Evolutionary conservation across 2,888 invertebrate genomes (phyloP).

Genomic region (Lepetodrilus schrolli): DNA sequence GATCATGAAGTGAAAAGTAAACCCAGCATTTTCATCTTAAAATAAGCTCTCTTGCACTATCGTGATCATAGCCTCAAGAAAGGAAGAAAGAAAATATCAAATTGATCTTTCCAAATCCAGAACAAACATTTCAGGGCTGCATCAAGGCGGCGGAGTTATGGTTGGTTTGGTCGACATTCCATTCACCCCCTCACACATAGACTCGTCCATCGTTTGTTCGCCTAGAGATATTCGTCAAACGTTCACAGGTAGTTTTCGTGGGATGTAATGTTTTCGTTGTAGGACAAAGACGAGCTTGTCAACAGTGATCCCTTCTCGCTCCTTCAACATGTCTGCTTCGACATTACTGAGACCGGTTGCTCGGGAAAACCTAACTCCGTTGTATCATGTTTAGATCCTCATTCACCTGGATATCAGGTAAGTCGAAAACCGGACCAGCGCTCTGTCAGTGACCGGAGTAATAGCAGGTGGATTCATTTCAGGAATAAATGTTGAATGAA

Average conservation of each 20-base stretch:
- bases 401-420: constrained; percentile 1
- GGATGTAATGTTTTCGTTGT: not conserved
- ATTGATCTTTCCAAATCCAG: not conserved
- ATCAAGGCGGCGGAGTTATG: not conserved
- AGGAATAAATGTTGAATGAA: not conserved
- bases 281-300: constrained; percentile 11
- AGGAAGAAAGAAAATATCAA: not conserved
- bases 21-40: no score
- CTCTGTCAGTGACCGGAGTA: not conserved
- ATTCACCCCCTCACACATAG: not conserved
- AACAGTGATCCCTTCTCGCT: not conserved
- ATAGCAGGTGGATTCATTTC: not conserved
- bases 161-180: constrained; percentile 6
- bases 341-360: not conserved
- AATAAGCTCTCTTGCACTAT: no score
- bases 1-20: no score
- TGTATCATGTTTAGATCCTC: not conserved
- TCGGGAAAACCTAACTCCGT: not conserved
- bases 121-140: not conserved
- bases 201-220: constrained; percentile 30
- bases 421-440: not conserved
- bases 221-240: constrained; percentile 4
- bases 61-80: not conserved
- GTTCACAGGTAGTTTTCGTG: not conserved
- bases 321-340: not conserved